Conservation (phyloP, 2,888 invertebrate species). For the Lochmaea crataegi region DNA sequence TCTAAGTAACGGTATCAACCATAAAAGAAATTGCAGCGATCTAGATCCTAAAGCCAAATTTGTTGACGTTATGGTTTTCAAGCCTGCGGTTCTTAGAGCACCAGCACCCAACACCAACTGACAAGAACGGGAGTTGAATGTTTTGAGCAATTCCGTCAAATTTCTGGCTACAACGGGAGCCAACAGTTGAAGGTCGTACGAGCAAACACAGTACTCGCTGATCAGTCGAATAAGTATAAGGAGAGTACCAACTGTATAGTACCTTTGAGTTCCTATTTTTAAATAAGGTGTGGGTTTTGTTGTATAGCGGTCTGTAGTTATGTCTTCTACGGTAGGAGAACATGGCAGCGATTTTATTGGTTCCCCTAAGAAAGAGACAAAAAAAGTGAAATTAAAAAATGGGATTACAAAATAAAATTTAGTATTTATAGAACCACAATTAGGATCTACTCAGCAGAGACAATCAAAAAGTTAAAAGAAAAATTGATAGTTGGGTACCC, state of each 20-base stretch:
- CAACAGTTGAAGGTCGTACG: conserved; percentile 80
- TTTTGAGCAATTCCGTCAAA: conserved; percentile 88
- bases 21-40: conserved; percentile 83
- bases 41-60: conserved; percentile 90
- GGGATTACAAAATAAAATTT: not conserved
- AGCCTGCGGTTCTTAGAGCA: conserved; percentile 92
- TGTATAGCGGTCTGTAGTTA: conserved; percentile 60
- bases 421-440: no score
- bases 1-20: conserved; percentile 80
- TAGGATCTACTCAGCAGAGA: no score
- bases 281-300: conserved; percentile 68
- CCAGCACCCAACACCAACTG: conserved; percentile 97
- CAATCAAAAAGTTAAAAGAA: no score
- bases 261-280: conserved; percentile 69
- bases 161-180: conserved; percentile 85
- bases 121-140: conserved; percentile 89
- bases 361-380: conserved; percentile 24
- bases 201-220: conserved; percentile 90
- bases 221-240: conserved; percentile 90
- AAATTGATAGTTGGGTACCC: no score
- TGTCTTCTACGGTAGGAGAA: conserved; percentile 62
- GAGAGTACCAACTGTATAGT: conserved; percentile 83
- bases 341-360: conserved; percentile 57
- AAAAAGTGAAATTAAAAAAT: not conserved
- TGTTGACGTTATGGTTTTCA: conserved; percentile 91